Conservation (phyloP, 2,113 vertebrate genomes). For the zebrafish (Danio rerio) region DNA sequence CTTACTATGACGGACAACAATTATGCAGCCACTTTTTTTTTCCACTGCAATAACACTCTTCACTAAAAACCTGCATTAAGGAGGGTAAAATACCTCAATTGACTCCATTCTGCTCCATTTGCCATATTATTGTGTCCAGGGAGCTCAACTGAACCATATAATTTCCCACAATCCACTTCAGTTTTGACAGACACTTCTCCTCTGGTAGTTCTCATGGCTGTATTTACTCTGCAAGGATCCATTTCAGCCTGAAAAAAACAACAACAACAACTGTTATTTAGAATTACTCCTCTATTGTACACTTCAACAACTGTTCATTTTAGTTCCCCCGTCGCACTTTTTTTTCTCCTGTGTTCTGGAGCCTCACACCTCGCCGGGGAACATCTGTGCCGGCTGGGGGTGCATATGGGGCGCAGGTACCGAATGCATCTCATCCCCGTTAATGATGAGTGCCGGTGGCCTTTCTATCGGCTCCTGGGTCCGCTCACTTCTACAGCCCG, state of each 20-base stretch:
- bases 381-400: conserved; percentile 81
- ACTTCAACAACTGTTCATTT: conserved; percentile 71
- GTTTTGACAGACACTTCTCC: conserved; percentile 76
- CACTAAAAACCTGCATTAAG: background rate
- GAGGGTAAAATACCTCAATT: background rate
- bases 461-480: conserved; percentile 67
- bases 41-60: background rate
- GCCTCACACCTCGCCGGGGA: conserved; percentile 73
- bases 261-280: conserved; percentile 72
- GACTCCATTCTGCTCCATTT: conserved; percentile 49
- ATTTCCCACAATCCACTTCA: conserved; percentile 51
- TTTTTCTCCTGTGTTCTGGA: conserved; percentile 66
- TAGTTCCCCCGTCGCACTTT: conserved; percentile 61
- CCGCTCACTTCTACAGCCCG: conserved; percentile 69
- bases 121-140: conserved; percentile 42
- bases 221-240: conserved; percentile 70
- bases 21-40: background rate
- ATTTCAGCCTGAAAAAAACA: background rate
- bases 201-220: conserved; percentile 54
- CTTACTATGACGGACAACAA: background rate
- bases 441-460: conserved; percentile 84
- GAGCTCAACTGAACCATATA: conserved; percentile 16
- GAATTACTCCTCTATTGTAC: conserved; percentile 77
- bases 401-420: conserved; percentile 81
- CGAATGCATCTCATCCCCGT: conserved; percentile 75